A percentile compares a stretch with the other conserved stretches of the same genome.
Conservation (phyloP, 1,140 invertebrate genomes). For the Zaprionus gabonicus region DNA sequence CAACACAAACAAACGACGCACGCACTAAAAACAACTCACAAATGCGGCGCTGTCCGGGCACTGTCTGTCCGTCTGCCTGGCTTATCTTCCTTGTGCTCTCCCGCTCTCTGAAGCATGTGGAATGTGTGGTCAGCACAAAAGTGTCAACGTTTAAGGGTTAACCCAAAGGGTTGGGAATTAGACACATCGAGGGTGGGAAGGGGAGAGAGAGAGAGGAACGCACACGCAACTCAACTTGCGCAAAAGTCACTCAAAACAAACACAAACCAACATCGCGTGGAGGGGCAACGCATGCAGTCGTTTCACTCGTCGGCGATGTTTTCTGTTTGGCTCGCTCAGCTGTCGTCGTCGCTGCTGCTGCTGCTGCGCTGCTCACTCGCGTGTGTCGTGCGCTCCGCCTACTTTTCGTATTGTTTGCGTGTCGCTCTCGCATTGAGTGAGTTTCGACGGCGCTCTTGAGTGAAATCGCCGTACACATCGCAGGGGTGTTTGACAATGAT, state of each 20-base stretch:
- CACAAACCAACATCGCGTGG: neutral
- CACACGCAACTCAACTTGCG: neutral
- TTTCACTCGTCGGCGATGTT: slow-evolving; percentile 69
- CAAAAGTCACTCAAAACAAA: slow-evolving; percentile 29
- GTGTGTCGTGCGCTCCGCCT: slow-evolving; percentile 63
- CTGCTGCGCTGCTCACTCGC: slow-evolving; percentile 46
- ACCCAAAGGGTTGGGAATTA: slow-evolving; percentile 57
- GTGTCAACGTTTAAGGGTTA: slow-evolving; percentile 76
- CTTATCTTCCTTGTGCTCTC: neutral
- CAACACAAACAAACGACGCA: slow-evolving; percentile 68
- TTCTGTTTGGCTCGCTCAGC: slow-evolving; percentile 13
- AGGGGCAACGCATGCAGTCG: slow-evolving; percentile 39
- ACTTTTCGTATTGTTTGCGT: slow-evolving; percentile 57
- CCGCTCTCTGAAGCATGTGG: slow-evolving; percentile 34
- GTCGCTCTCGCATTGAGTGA: slow-evolving; percentile 50
- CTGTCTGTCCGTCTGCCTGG: neutral
- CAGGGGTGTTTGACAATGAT: slow-evolving; percentile 21
- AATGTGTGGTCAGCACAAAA: slow-evolving; percentile 67
- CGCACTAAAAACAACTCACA: slow-evolving; percentile 61
- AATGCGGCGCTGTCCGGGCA: neutral
- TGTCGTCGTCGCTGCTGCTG: slow-evolving; percentile 1
- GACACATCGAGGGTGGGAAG: neutral
- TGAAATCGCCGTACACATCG: slow-evolving; percentile 5
- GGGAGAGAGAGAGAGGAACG: neutral
- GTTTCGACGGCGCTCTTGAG: slow-evolving; percentile 13